Evolutionary conservation across 2,113 vertebrate genomes (phyloP), one percentile per base, ranked within the genome.

Genomic region (Sphyrna mokarran): DNA sequence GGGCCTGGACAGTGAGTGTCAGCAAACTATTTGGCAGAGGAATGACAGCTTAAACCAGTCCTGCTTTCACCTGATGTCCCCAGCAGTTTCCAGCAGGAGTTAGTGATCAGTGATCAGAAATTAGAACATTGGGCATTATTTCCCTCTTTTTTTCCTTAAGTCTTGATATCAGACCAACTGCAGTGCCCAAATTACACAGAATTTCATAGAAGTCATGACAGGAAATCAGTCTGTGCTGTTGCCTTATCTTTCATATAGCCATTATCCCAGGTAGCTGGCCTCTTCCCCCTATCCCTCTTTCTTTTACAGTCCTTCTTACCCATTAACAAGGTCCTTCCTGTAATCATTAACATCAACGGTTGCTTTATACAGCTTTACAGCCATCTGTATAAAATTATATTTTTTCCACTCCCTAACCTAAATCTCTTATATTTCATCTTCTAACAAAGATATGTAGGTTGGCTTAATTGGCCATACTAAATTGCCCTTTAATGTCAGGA

Each of bases 1-100:
- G 94, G 69, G 63, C 69, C 40, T 54, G 43, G 94, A 48, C 68
- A 95, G 69, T 95, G 94, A 95, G 43, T 95, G 94, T 95, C 69
- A 54, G 69, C 94, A 95, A 72, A 26, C 68, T 76, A 48, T 93
- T 93, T 95, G 94, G 37, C 68, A 76, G 69, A 95, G 94, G 40
- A 23, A 95, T 95, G 68, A 95, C 69, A 95, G 68, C 26, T 72
- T 69, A 48, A 40, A 68, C 40, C 20, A 43, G 23, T 48, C 68
- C 68, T 33, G 43, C 18, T 66, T 93, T 93, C n/a, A 93, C 61
- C 89, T 93, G 89, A 93, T 63, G 54, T 63, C 40, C 54, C n/a
- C n/a, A 37, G 6, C 1, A 68, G 4, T 93, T 93, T 95, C 94
- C 94, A 95, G 10, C 94, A 95, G 26, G 40, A 14, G 43, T 54